A percentile compares a stretch with the other conserved stretches of the same genome.
phyloP scores from a whole-genome alignment of 2,888 invertebrate genomes.

The Drosophila robusta region DNA sequence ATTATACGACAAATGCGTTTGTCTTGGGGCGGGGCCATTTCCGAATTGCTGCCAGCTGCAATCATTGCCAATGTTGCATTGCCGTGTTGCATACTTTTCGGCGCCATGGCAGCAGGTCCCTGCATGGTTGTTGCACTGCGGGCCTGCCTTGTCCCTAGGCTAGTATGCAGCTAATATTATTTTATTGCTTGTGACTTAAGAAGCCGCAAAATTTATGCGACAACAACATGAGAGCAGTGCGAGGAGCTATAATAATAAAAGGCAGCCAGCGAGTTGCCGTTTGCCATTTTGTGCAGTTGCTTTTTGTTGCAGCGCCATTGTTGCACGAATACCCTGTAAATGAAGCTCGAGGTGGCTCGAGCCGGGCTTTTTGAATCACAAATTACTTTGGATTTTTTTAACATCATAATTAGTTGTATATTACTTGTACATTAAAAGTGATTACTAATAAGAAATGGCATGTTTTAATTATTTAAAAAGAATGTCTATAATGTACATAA shows the following conservation, averaged over 20 bases:
- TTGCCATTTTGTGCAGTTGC: constrained; percentile 68
- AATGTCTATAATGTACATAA: too few relatives aligned
- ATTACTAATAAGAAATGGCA: too few relatives aligned
- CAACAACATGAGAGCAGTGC: constrained; percentile 65
- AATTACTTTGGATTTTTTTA: too few relatives aligned
- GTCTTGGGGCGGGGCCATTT: constrained; percentile 63
- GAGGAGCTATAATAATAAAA: constrained; percentile 75
- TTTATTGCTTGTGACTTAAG: constrained; percentile 81
- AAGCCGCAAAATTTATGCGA: constrained; percentile 82
- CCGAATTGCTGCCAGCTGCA: constrained; percentile 68
- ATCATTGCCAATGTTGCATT: constrained; percentile 75
- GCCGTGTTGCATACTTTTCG: constrained; percentile 75
- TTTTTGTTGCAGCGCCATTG: constrained; percentile 42
- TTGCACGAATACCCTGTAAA: constrained; percentile 39
- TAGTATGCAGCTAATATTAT: constrained; percentile 81
- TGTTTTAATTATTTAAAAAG: too few relatives aligned
- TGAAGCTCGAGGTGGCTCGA: too few relatives aligned
- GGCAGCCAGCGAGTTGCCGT: constrained; percentile 48
- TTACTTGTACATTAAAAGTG: too few relatives aligned
- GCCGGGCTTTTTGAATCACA: too few relatives aligned
- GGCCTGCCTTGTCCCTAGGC: constrained; percentile 11
- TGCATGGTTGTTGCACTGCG: background rate
- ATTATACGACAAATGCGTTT: constrained; percentile 80
- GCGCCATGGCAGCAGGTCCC: constrained; percentile 33
- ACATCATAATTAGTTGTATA: too few relatives aligned